Percentiles rank a stretch among this genome's conserved stretches.
Conservation (phyloP, 2,113 vertebrate genomes). For the Meles meles region DNA sequence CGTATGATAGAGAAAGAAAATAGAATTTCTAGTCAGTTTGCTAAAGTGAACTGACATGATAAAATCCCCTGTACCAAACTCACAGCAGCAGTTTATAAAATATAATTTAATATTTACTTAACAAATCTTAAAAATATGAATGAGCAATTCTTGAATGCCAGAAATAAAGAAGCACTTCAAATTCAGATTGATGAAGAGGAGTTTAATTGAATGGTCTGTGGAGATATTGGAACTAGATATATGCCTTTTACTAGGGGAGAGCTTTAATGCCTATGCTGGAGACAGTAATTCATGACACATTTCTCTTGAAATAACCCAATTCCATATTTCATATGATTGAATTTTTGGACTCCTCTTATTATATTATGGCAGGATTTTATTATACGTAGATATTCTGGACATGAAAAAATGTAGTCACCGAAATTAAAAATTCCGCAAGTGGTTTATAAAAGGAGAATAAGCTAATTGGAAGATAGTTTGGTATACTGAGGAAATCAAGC, state of each 20-base stretch:
- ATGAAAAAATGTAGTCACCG: neutral
- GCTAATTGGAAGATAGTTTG: neutral
- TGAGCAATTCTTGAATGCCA: neutral
- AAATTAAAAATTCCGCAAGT: slow-evolving; percentile 7
- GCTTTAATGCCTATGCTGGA: neutral
- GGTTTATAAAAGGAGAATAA: neutral
- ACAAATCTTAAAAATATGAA: neutral
- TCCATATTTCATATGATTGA: neutral
- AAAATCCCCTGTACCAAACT: neutral
- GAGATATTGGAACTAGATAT: neutral
- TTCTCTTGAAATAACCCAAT: slow-evolving; percentile 29
- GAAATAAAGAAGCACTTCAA: neutral
- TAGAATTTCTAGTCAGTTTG: neutral
- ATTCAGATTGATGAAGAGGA: neutral
- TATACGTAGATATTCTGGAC: neutral
- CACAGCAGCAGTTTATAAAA: neutral
- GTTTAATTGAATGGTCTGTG: neutral
- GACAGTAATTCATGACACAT: neutral
- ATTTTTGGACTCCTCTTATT: neutral
- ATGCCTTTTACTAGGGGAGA: neutral
- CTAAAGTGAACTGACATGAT: neutral
- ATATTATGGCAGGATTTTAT: neutral
- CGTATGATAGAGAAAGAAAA: neutral
- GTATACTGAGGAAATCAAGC: neutral
- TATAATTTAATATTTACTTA: slow-evolving; percentile 7